phyloP scores from a whole-genome alignment of 92 coral and sea anemone genomes.

The Scolanthus callimorphus region DNA sequence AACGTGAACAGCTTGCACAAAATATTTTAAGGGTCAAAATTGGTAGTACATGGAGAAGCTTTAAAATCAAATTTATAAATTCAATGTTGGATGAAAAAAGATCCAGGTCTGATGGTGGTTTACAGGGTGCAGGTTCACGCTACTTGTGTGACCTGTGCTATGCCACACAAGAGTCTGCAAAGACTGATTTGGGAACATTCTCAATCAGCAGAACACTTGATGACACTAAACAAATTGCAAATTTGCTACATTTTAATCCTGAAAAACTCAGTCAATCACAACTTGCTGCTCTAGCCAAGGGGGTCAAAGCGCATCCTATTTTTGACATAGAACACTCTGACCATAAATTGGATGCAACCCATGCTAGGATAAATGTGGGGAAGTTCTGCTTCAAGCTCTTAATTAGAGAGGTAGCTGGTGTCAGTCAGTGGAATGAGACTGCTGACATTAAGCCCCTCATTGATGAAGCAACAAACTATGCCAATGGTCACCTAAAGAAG shows the following conservation, averaged over 20 bases:
- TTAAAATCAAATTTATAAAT: slow-evolving; percentile 13
- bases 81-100: slow-evolving; percentile 27
- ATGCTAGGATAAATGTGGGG: slow-evolving; percentile 22
- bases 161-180: slow-evolving; percentile 35
- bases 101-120: slow-evolving; percentile 21
- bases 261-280: slow-evolving; percentile 13
- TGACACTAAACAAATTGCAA: slow-evolving; percentile 18
- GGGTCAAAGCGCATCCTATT: slow-evolving; percentile 15
- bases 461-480: slow-evolving; percentile 20
- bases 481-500: slow-evolving; percentile 11
- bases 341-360: slow-evolving; percentile 37
- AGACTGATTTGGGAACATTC: slow-evolving; percentile 19
- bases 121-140: slow-evolving; percentile 34
- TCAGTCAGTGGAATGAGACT: slow-evolving; percentile 27
- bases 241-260: slow-evolving; percentile 23
- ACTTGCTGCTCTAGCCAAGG: slow-evolving; percentile 25
- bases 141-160: slow-evolving; percentile 31
- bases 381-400: slow-evolving; percentile 22
- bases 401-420: slow-evolving; percentile 14
- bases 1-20: slow-evolving; percentile 1
- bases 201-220: slow-evolving; percentile 12
- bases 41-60: slow-evolving; percentile 20
- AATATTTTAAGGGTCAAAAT: slow-evolving; percentile 9
- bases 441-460: slow-evolving; percentile 18
- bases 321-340: slow-evolving; percentile 9